These are phyloP conservation scores for Brienomyrus brachyistius DNA, from an alignment of 2,113 vertebrate species.

Conservation along the genomic window DNA sequence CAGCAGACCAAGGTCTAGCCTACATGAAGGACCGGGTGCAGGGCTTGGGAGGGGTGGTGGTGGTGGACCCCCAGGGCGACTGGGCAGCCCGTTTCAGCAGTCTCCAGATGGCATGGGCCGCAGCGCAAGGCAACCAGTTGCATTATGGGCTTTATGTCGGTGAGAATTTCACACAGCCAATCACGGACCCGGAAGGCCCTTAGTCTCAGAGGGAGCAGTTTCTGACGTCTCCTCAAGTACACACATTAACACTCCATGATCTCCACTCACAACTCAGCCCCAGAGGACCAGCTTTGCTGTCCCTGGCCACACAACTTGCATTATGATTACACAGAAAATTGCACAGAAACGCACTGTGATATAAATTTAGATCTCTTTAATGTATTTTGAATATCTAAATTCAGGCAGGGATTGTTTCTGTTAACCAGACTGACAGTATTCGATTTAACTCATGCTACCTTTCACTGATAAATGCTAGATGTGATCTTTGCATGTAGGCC, in stretches of 20 bases:
- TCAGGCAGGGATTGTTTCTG: not conserved
- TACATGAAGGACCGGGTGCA: constrained; percentile 75
- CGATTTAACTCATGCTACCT: not conserved
- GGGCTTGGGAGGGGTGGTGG: constrained; percentile 72
- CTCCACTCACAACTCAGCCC: not conserved
- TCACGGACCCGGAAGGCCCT: constrained; percentile 13
- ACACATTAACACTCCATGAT: not conserved
- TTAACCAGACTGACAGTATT: not conserved
- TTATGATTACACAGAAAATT: not conserved
- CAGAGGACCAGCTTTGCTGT: not conserved
- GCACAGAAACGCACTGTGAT: not conserved
- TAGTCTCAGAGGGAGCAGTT: not conserved
- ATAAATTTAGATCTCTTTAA: not conserved
- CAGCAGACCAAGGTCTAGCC: constrained; percentile 65
- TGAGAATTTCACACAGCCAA: constrained; percentile 49
- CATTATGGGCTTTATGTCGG: constrained; percentile 61
- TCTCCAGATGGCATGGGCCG: constrained; percentile 79
- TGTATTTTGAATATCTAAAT: not conserved
- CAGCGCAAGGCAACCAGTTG: constrained; percentile 64
- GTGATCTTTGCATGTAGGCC: not conserved
- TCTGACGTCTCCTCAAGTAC: not conserved
- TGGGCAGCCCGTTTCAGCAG: constrained; percentile 79
- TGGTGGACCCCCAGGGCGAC: constrained; percentile 67
- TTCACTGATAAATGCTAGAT: not conserved
- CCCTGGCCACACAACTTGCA: not conserved